Base-by-base conservation (phyloP, 2,888 invertebrate species). In the Stenurella melanura region DNA sequence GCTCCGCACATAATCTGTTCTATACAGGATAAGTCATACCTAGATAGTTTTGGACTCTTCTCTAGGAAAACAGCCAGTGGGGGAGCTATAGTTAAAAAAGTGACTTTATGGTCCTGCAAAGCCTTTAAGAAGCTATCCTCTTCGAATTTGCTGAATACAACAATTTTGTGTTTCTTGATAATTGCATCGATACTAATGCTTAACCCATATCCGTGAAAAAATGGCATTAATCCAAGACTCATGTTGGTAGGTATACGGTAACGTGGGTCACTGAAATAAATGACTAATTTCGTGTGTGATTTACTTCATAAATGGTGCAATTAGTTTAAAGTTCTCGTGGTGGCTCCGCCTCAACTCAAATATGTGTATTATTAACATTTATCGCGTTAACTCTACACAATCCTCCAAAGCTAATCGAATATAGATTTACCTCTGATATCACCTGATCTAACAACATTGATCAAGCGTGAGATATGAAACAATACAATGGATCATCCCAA, bases 21-120 rank as follows among this genome's bases (percentile, higher is more conserved):
- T 0, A 97, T 86, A 5, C 93, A 93, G 0, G 93, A 92, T 74
- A 97, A 89, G 88, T 97, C 93, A 85, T 94, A 96, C 78, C 94
- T 92, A n/a, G 92, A 90, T 6, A 96, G 94, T 63, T 95, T 89
- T 0, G 96, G 95, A 86, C 94, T 93, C 88, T 96, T 96, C 0
- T 95, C 94, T 74, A 97, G 88, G 87, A 96, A 95, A 30, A 96
- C 92, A 86, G 96, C 92, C 54, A 97, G 90, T 0, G 97, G 96
- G 0, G 97, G 97, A 7, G 96, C 97, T 80, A 96, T 88, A 12
- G 93, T 92, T 1, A 93, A 90, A 88, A 92, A 90, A 74, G 93
- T 92, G 2, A 95, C 91, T 91, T 92, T 93, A 85, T 93, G 91
- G 78, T 93, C 92, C 85, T 95, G 93, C 82, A 96, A 92, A 1